Base-by-base conservation (phyloP, 2,797 vertebrate genomes). In the Periophthalmus magnuspinnatus region DNA sequence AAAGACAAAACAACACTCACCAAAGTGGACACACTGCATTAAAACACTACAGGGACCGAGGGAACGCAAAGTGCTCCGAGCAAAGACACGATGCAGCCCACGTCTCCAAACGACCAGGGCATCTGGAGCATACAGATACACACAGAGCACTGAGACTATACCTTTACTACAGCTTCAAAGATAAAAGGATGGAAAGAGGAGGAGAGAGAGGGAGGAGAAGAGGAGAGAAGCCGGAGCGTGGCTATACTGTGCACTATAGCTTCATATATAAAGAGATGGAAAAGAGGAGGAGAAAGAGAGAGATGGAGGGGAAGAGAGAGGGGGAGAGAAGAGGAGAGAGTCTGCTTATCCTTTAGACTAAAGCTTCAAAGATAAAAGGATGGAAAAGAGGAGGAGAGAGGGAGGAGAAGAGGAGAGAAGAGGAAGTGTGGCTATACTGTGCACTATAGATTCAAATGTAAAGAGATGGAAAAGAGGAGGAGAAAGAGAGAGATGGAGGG, bases 181-280 rank as follows among this genome's bases (percentile, higher is more conserved):
- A 17, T 16, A 14, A 16, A 17, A 5, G 17, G 47, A 48, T 28
- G 17, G 13, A 5, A 47, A 14, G 6, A 54, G 8, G 21, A 6
- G n/a, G 21, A 54, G 19, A 50, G 19, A 52, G 19, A 17, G 16
- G 2, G 48, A 48, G 48, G 28, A 4, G 38, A 13, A 7, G 5
- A 36, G 34, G 11, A 41, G 38, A 11, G 38, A 13, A 13, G 11
- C 50, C 48, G 50, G 16, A 50, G 48, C 19, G 5, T 19, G n/a
- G 1, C 2, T 76, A 84, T 81, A 28, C 28, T 28, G 82, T 81
- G 68, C 67, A 19, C 21, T 13, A 75, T 67, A 69, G 80, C 84
- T 85, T 91, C 85, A 90, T 86, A 89, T 66, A 70, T 28, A 56
- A 21, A 70, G 59, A 13, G 22, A 56, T 45, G 70, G 71, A 13